phyloP scores from a whole-genome alignment of 2,113 vertebrate species.

The Bubo scandiacus region DNA sequence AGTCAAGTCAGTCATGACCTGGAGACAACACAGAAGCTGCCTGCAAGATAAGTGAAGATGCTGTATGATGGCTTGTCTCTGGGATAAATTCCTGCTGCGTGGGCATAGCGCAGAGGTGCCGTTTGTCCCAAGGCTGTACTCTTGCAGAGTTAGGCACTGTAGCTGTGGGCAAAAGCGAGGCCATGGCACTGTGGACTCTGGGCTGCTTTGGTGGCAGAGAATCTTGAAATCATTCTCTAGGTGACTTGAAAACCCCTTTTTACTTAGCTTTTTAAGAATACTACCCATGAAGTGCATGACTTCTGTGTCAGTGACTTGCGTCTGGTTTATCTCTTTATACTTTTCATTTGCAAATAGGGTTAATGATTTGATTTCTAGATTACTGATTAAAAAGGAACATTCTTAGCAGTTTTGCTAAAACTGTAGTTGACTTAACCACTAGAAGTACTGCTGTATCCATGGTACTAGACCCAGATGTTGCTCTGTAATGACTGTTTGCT shows the following conservation, averaged over 20 bases:
- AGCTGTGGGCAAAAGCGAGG: background rate
- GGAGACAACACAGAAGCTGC: background rate
- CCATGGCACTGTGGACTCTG: background rate
- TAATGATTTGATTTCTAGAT: background rate
- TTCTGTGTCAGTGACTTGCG: background rate
- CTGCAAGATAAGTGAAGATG: background rate
- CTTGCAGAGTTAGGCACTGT: background rate
- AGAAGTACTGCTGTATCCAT: background rate
- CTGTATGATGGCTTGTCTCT: background rate
- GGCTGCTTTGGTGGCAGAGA: background rate
- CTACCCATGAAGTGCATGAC: background rate
- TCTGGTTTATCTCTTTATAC: background rate
- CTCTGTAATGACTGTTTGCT: background rate
- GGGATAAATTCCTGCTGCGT: background rate
- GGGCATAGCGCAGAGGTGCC: background rate
- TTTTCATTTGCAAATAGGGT: background rate
- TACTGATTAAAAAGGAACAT: background rate
- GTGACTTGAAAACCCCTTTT: background rate
- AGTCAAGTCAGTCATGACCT: background rate
- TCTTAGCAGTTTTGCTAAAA: background rate
- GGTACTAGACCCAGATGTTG: background rate
- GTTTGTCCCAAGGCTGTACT: accelerated
- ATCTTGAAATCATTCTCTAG: background rate
- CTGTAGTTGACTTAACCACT: background rate
- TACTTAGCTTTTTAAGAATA: background rate